phyloP scores from a whole-genome alignment of 2,113 vertebrate species.

The Xerus inauris region DNA sequence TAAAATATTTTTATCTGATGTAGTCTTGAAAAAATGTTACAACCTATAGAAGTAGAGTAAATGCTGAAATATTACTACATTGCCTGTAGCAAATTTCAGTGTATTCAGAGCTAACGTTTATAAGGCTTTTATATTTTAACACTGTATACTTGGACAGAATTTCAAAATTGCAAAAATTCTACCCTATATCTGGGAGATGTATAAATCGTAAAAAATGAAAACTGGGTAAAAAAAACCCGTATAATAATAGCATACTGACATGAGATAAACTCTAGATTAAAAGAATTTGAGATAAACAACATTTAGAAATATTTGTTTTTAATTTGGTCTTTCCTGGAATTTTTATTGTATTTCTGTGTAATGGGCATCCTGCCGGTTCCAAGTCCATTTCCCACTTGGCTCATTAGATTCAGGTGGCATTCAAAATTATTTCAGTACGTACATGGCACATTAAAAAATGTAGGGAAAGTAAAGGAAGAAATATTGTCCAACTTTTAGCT shows the following conservation, averaged over 20 bases:
- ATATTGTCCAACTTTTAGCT: neutral
- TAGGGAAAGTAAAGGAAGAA: neutral
- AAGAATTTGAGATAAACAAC: neutral
- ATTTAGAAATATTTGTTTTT: neutral
- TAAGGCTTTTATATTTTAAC: neutral
- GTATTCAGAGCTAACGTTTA: neutral
- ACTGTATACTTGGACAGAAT: neutral
- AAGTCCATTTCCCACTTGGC: neutral
- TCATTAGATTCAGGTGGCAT: neutral
- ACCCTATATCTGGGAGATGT: neutral
- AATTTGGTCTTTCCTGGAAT: neutral
- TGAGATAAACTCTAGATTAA: neutral
- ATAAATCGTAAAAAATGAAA: neutral
- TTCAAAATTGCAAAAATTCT: neutral
- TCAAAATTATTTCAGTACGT: neutral
- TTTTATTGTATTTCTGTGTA: neutral
- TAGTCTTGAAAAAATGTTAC: no score
- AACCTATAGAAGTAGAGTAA: neutral
- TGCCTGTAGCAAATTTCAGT: neutral
- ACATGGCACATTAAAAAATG: neutral
- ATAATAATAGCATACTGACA: neutral
- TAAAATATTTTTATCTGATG: neutral
- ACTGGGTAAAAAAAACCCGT: neutral
- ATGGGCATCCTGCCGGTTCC: neutral
- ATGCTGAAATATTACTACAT: neutral